A percentile compares a stretch with the other conserved stretches of the same genome.
These are phyloP conservation scores for Holothuria scabra DNA, from an alignment of 53 echinoderm and acorn worm genomes.

Conservation along the genomic window DNA sequence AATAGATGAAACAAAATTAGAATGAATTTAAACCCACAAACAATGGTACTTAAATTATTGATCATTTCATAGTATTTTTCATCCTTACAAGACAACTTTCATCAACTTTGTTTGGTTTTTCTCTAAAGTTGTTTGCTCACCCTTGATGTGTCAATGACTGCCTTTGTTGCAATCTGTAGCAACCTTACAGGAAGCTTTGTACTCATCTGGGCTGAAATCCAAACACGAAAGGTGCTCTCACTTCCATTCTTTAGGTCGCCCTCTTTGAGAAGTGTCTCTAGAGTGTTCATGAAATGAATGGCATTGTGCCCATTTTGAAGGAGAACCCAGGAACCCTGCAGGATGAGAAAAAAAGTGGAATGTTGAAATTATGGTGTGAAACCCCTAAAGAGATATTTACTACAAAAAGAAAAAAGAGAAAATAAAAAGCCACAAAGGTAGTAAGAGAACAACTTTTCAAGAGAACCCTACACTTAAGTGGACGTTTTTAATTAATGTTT, in stretches of 20 bases:
- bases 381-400: too few species aligned
- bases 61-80: too few species aligned
- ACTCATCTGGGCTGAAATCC: conserved; percentile 89
- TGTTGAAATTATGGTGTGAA: background rate
- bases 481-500: too few species aligned
- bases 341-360: background rate
- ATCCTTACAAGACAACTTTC: too few species aligned
- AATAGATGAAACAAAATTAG: too few species aligned
- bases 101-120: too few species aligned
- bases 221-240: conserved; percentile 87
- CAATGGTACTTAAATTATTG: too few species aligned
- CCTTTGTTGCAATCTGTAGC: conserved; percentile 87
- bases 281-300: conserved; percentile 71
- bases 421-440: background rate
- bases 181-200: conserved; percentile 70
- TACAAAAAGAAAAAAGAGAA: background rate
- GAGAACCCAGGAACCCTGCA: conserved; percentile 87
- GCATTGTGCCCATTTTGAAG: conserved; percentile 94
- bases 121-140: conserved; percentile 37
- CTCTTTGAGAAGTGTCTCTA: conserved; percentile 82
- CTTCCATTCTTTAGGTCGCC: conserved; percentile 75
- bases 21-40: too few species aligned
- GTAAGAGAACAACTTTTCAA: background rate
- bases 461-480: too few species aligned
- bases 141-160: conserved; percentile 92